phyloP scores from a whole-genome alignment of 2,797 vertebrate genomes.

The Pseudomugil gertrudae region DNA sequence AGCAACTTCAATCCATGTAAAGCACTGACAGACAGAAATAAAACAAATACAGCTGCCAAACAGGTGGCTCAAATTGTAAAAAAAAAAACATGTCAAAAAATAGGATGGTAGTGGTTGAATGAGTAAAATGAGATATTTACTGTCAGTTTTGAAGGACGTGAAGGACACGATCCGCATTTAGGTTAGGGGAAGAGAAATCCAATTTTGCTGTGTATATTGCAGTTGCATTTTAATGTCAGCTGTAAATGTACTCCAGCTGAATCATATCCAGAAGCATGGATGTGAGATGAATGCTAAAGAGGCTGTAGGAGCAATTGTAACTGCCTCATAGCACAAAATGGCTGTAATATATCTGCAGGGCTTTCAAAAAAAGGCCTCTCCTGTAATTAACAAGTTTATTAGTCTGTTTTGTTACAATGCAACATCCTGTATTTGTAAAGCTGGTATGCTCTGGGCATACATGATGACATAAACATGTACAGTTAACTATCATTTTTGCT shows the following conservation, averaged over 20 bases:
- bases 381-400: constrained; percentile 40
- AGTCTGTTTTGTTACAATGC: constrained; percentile 16
- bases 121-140: constrained; percentile 55
- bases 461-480: background rate
- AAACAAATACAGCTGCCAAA: constrained; percentile 41
- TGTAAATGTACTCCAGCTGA: constrained; percentile 69
- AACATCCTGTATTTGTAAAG: constrained; percentile 20
- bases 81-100: constrained; percentile 50
- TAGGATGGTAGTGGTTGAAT: constrained; percentile 33
- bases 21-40: constrained; percentile 19
- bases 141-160: constrained; percentile 59
- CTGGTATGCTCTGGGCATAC: constrained; percentile 1
- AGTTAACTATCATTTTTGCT: background rate
- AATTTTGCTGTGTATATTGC: constrained; percentile 63
- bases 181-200: constrained; percentile 62
- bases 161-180: constrained; percentile 71
- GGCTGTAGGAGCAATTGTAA: constrained; percentile 37
- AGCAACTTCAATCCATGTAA: constrained; percentile 25
- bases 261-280: constrained; percentile 64
- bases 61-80: constrained; percentile 12
- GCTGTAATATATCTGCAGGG: constrained; percentile 21
- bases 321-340: constrained; percentile 28
- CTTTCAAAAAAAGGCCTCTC: constrained; percentile 23
- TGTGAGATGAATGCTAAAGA: constrained; percentile 69
- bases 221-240: constrained; percentile 68